Conservation (phyloP, 1,140 invertebrate genomes). For the Drosophila elegans region DNA sequence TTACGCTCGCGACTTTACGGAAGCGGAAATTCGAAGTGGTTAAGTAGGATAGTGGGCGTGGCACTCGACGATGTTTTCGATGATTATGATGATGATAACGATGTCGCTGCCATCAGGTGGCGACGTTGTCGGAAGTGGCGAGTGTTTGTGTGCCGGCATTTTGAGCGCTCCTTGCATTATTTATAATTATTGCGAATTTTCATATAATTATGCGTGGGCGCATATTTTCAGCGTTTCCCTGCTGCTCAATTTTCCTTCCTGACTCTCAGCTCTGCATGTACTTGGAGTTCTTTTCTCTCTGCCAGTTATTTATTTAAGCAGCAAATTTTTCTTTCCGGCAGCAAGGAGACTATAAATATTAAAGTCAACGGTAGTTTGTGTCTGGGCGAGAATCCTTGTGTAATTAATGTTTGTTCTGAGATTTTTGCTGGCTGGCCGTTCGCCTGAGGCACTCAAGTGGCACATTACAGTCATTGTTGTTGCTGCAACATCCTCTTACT, state of each 20-base stretch:
- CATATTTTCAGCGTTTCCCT: conserved; percentile 40
- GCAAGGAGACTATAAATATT: conserved; percentile 68
- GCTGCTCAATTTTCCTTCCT: conserved; percentile 28
- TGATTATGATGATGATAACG: conserved; percentile 21
- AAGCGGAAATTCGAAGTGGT: conserved; percentile 65
- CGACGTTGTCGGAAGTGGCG: conserved; percentile 66
- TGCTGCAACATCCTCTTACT: conserved; percentile 13
- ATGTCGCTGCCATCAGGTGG: conserved; percentile 56
- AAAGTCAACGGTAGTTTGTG: conserved; percentile 69
- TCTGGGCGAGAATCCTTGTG: conserved; percentile 63
- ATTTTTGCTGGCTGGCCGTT: conserved; percentile 41
- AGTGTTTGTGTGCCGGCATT: conserved; percentile 60
- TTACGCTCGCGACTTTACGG: conserved; percentile 54
- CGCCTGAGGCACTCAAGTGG: conserved; percentile 62
- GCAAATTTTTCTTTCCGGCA: conserved; percentile 52
- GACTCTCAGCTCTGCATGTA: conserved; percentile 1
- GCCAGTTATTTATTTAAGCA: conserved; percentile 74
- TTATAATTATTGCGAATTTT: conserved; percentile 83
- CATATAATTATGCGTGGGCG: conserved; percentile 80
- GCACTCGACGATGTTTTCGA: conserved; percentile 13
- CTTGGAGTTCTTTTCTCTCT: conserved; percentile 1
- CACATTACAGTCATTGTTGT: conserved; percentile 55
- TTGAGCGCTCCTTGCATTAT: conserved; percentile 64
- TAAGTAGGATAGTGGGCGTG: conserved; percentile 47
- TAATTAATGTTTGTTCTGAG: conserved; percentile 75